Evolutionary conservation across 1,140 invertebrate genomes (phyloP), one percentile per base, ranked within the genome.

Genomic region (Pristionchus pacificus): DNA sequence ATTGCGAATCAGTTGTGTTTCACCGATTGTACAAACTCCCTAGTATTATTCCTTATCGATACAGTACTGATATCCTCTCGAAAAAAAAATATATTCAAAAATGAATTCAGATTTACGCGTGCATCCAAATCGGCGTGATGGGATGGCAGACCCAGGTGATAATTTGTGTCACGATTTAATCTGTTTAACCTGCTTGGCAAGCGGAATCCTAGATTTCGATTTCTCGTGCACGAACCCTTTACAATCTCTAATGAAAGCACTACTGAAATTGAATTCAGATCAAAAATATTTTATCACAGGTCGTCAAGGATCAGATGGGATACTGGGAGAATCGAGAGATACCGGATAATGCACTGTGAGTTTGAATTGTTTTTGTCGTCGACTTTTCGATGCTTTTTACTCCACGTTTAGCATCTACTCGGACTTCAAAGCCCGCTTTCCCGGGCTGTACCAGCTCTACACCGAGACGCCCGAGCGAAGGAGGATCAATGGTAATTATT

Each of bases 401-500:
- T 68, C 55, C 77, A 78, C 13, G 75, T 79, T 49, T 19, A 49
- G 38, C 19, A 65, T 79, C 77, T 60, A 59, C 33, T 38, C 68
- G 57, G 74, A 65, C 25, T 84, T 77, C 62, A 78, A 80, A 62
- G 80, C 80, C 6, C 58, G 80, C 29, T 84, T 84, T 62, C 80
- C 80, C 15, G 80, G 80, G 10, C 57, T 84, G 0, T 82, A 82
- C 61, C 72, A 78, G 24, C 72, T 83, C 3, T 82, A 82, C 67
- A 83, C 82, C 28, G 80, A 82, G 65, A 83, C 80, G 1, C 80
- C 80, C 2, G 80, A 82, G 60, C 57, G 80, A 32, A 62, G 82
- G 62, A 31, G 80, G 60, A 74, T 83, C 28, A 82, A 82, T 70
- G 80, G 81, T 83, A 63, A 65, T 55, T 29, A 2, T 57, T 33